phyloP scores from a whole-genome alignment of 1,140 invertebrate genomes.

The Hetaerina americana region DNA sequence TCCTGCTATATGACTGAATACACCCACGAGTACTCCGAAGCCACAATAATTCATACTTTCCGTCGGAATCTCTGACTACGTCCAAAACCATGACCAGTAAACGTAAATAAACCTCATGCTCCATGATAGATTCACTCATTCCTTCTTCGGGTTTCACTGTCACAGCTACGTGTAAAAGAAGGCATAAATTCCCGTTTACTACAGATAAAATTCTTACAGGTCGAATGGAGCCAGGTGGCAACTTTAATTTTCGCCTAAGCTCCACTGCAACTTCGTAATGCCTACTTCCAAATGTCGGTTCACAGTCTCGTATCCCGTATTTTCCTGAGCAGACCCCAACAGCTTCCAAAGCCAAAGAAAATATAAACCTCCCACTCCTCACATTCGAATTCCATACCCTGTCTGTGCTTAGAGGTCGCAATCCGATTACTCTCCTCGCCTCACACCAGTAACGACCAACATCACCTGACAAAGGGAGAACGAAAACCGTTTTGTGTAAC shows the following conservation, averaged over 20 bases:
- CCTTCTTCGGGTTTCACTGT: neutral
- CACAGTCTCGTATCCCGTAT: neutral
- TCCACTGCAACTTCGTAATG: neutral
- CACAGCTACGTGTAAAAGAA: neutral
- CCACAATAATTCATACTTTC: neutral
- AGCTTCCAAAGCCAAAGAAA: neutral
- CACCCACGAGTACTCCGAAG: neutral
- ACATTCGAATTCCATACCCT: neutral
- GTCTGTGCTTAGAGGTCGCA: neutral
- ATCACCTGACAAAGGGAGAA: neutral
- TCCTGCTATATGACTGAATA: neutral
- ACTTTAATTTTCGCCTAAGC: neutral
- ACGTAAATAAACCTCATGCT: neutral
- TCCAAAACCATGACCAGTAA: neutral
- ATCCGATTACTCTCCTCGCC: neutral
- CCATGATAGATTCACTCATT: neutral
- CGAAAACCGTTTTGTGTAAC: neutral
- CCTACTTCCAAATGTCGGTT: neutral
- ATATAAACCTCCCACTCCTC: neutral
- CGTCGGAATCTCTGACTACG: neutral
- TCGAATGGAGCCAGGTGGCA: neutral
- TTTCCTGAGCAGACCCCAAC: neutral
- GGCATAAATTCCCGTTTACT: neutral
- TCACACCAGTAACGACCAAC: neutral
- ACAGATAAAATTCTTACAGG: neutral